Base-by-base conservation (phyloP, 2,113 vertebrate species). In the Halichoeres trimaculatus region DNA sequence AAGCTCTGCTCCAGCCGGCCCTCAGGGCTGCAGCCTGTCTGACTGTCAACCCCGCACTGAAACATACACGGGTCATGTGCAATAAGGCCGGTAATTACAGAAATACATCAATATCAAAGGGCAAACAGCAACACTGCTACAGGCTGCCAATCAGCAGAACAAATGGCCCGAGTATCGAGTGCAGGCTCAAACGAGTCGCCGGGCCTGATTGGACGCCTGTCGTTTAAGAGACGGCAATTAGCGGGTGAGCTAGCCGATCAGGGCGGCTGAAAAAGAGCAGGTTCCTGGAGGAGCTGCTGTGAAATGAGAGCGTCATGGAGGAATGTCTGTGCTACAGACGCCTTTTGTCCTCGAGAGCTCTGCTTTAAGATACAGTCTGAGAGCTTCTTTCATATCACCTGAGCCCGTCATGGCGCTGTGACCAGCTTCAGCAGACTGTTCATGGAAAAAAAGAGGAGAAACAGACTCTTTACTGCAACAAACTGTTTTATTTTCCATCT, bases 221-320 rank as follows among this genome's bases (percentile, higher is more conserved):
- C 74, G 82, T 81, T 83, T 69, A 56, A 77, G 70, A 83, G 67
- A 78, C 75, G 63, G 66, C 72, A 84, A 80, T 86, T 86, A 88
- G 58, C 64, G 19, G 43, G 43, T 87, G 66, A 72, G 69, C 69
- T 51, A 68, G 59, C 53, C 70, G 59, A 85, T 84, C 23, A 12
- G 67, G 52, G 69, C 76, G 67, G 56, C 61, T 81, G 72, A 70
- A 79, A 72, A 76, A 43, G 26, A 77, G 47, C 40, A 81, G 52
- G 34, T 56, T 70, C 43, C 56, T 65, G 64, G 65, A 69, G 68
- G 67, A 57, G 73, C 63, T 38, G 60, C 60, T 48, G 57, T 40
- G 23, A 78, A 75, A 75, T 72, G 57, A 80, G 35, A 53, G 45
- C n/a, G 50, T 34, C 38, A 45, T 1, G 0, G 38, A 76, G 68